Evolutionary conservation across 2,797 vertebrate genomes (phyloP), one percentile per base, ranked within the genome.

Genomic region (Leptoclinus maculatus): DNA sequence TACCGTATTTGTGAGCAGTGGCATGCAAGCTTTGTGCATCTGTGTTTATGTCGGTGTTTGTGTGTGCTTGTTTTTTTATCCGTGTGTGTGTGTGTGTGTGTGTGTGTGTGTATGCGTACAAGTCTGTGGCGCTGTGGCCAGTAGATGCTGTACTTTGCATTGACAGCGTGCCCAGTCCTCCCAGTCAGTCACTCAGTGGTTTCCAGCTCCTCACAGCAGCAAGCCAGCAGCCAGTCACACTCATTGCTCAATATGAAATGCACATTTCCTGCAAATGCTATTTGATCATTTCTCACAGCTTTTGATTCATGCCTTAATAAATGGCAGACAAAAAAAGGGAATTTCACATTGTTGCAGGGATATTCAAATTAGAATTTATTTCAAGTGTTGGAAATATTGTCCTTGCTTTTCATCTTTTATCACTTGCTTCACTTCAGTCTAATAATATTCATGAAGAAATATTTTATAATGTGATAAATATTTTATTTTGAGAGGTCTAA

Each of bases 131-230:
- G 68, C 73, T 88, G 83, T 79, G 91, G 93, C 83, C 88, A 76
- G 88, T 87, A 92, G 80, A 93, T 70, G 86, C 90, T 92, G 85
- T 91, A 71, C 89, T 92, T 88, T 87, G 88, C 90, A 78, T 91
- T 93, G 90, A 92, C 84, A 87, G 74, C 83, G 53, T 83, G 90
- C 88, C 91, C 89, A 75, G 83, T 90, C 91, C 86, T 87, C 87
- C 72, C 84, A 89, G 86, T 90, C 87, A 85, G 86, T 87, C 91
- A 87, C 78, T 82, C 89, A 71, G 88, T 87, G 88, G 88, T 93
- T 92, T 92, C 82, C 86, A 87, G 90, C 88, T 80, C 85, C 83
- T 91, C 86, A 82, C 74, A 88, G 84, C 86, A 90, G 83, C 83
- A 70, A 79, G 87, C 85, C 64, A 39, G 60, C 85, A 85, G 87